These are phyloP conservation scores for Trichomycterus rosablanca DNA, from an alignment of 2,113 vertebrate species.

Conservation along the genomic window DNA sequence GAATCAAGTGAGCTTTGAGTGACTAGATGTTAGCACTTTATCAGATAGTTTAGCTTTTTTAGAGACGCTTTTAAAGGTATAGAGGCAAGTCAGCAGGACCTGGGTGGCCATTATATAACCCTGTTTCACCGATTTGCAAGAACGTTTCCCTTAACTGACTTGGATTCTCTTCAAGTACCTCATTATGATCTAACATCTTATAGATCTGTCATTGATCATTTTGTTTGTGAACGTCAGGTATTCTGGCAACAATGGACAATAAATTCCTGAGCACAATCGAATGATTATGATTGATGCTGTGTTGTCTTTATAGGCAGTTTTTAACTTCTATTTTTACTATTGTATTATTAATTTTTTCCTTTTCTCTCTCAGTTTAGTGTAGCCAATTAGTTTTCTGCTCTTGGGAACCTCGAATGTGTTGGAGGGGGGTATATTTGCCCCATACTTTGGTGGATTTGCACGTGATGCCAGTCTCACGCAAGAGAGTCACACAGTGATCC, in stretches of 20 bases:
- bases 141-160: constrained; percentile 36
- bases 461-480: too few species aligned
- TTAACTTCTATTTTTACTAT: too few species aligned
- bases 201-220: constrained; percentile 61
- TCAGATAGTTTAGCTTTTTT: too few species aligned
- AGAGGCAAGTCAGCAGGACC: neutral
- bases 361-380: too few species aligned
- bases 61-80: too few species aligned
- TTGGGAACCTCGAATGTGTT: too few species aligned
- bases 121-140: neutral
- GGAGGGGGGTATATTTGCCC: too few species aligned
- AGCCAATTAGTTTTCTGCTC: too few species aligned
- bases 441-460: too few species aligned
- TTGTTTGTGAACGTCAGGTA: constrained; percentile 60
- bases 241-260: constrained; percentile 56
- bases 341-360: too few species aligned
- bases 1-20: neutral
- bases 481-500: too few species aligned
- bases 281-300: constrained; percentile 56
- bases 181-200: constrained; percentile 56
- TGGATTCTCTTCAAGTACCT: constrained; percentile 48
- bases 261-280: constrained; percentile 55
- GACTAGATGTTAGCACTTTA: neutral
- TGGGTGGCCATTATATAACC: neutral
- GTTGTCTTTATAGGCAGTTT: constrained; percentile 39